These are phyloP conservation scores for Sternotherus odoratus DNA, from an alignment of 2,797 vertebrate species.

Conservation along the genomic window DNA sequence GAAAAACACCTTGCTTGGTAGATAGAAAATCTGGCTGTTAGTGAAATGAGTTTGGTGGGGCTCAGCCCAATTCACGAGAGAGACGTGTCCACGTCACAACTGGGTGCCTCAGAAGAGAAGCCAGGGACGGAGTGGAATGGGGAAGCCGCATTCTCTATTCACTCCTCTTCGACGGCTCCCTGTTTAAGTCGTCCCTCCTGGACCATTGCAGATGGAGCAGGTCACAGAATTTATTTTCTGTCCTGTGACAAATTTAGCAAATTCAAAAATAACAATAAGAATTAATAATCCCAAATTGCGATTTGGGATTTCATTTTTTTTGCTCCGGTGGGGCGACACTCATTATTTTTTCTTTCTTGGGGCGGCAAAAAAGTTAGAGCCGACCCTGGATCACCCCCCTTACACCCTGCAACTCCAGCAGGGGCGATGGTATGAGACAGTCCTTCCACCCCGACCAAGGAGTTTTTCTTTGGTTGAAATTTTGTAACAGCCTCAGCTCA, in stretches of 20 bases:
- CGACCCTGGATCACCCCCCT: too few relatives aligned
- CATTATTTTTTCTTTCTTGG: too few relatives aligned
- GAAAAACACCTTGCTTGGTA: fast-evolving
- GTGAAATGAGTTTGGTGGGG: not conserved
- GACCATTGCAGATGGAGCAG: not conserved
- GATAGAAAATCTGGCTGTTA: not conserved
- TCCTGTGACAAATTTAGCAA: not conserved
- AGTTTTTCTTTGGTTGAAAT: too few relatives aligned
- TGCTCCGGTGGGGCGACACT: too few relatives aligned
- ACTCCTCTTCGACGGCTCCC: not conserved
- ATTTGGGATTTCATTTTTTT: too few relatives aligned
- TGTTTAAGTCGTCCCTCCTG: not conserved
- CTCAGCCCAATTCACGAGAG: not conserved
- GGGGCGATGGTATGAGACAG: too few relatives aligned
- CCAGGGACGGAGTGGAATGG: not conserved
- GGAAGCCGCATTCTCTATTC: not conserved
- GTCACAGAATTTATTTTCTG: not conserved
- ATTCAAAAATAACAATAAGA: not conserved
- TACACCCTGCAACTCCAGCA: too few relatives aligned
- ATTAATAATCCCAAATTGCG: not conserved
- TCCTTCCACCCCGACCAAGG: too few relatives aligned
- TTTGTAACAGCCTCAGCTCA: too few relatives aligned
- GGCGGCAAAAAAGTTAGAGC: too few relatives aligned
- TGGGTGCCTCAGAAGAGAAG: not conserved
- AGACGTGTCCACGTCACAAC: not conserved